A percentile compares a stretch with the other conserved stretches of the same genome.
These are phyloP conservation scores for Columba guinea DNA, from an alignment of 2,797 vertebrate species.

Conservation along the genomic window DNA sequence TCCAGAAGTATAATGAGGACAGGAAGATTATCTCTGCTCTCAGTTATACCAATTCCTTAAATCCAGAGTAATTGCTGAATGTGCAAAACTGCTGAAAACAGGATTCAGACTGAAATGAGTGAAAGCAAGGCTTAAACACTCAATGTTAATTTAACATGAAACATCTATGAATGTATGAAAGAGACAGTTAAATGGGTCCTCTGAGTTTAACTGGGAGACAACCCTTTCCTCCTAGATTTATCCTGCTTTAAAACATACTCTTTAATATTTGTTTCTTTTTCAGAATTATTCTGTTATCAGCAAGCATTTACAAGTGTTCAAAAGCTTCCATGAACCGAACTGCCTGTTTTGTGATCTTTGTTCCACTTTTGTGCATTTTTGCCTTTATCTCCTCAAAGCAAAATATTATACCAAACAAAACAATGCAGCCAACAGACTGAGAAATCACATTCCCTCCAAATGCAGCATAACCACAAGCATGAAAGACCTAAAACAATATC, in stretches of 20 bases:
- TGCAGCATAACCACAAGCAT: slow-evolving; percentile 16
- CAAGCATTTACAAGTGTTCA: not conserved
- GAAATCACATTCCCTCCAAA: not conserved
- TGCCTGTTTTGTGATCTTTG: not conserved
- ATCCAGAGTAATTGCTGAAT: not conserved
- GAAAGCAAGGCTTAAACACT: not conserved
- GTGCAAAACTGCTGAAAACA: not conserved
- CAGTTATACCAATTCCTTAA: not conserved
- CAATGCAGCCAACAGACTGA: not conserved
- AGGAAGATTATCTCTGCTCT: not conserved
- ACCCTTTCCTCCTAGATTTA: not conserved
- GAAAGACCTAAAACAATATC: not conserved
- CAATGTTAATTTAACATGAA: not conserved
- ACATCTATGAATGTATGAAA: not conserved
- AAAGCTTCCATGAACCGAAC: not conserved
- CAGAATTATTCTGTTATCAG: not conserved
- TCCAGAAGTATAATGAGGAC: not conserved
- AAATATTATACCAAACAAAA: not conserved
- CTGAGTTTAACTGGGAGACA: not conserved
- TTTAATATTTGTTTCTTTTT: not conserved
- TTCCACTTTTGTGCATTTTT: not conserved
- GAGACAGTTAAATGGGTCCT: not conserved
- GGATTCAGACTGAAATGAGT: not conserved
- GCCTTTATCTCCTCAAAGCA: not conserved
- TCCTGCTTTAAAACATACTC: not conserved